These are phyloP conservation scores for Simalia tracyae DNA, from an alignment of 2,797 vertebrate species.

Conservation along the genomic window DNA sequence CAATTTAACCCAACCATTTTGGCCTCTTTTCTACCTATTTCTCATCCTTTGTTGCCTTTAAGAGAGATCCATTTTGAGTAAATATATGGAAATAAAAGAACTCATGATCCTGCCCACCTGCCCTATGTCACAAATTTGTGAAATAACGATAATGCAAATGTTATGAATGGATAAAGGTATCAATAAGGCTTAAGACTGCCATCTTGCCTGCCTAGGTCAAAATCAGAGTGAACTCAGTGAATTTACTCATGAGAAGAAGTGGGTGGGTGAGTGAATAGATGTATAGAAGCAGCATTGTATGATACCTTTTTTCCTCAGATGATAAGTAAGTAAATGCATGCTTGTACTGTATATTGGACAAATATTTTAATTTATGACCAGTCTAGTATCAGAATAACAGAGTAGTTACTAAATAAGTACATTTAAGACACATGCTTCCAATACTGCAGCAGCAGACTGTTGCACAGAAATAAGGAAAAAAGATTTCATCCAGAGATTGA, in stretches of 20 bases:
- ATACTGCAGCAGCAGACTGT: background rate
- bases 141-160: conserved; percentile 1
- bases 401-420: background rate
- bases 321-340: background rate
- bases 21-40: background rate
- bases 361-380: background rate
- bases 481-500: background rate
- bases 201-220: background rate
- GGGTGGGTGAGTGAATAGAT: background rate
- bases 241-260: background rate
- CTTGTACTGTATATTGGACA: background rate
- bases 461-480: background rate
- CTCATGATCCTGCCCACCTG: no score
- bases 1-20: background rate
- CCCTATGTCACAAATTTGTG: conserved; percentile 10
- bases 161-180: background rate
- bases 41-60: background rate
- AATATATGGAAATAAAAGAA: background rate
- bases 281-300: background rate
- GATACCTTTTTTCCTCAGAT: background rate
- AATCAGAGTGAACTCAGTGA: background rate
- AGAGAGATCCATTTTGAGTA: background rate
- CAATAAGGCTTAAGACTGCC: background rate
- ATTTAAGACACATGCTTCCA: background rate
- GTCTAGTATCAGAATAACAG: background rate